Percentiles rank a stretch among this genome's conserved stretches.
Evolutionary conservation across 2,113 vertebrate genomes (phyloP).

Genomic region (Limanda limanda): DNA sequence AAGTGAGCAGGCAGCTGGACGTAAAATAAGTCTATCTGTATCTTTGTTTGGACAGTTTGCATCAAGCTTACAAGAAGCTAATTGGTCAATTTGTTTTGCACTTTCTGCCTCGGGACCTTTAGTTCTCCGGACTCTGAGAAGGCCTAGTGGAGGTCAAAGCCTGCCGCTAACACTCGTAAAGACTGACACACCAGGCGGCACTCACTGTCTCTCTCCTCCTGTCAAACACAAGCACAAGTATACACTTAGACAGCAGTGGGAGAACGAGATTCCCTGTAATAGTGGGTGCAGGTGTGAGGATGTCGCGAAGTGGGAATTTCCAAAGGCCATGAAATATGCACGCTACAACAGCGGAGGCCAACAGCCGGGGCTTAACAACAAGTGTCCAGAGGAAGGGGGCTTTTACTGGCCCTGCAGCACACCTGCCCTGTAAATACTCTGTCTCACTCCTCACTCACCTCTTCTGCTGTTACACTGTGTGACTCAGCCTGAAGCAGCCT

Average conservation of each 20-base stretch:
- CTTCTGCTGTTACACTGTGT: neutral
- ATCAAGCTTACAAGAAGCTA: constrained; percentile 16
- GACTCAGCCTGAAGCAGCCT: constrained; percentile 1
- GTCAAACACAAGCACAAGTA: constrained; percentile 24
- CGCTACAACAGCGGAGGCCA: constrained; percentile 30
- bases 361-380: constrained; percentile 33
- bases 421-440: constrained; percentile 59
- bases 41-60: constrained; percentile 41
- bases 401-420: constrained; percentile 58
- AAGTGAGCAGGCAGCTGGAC: constrained; percentile 1
- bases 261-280: constrained; percentile 45
- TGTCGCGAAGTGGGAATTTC: constrained; percentile 57
- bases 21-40: constrained; percentile 10
- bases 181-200: constrained; percentile 42
- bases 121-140: constrained; percentile 19
- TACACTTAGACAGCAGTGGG: constrained; percentile 8
- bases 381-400: constrained; percentile 37
- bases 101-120: constrained; percentile 40
- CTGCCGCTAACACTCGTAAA: constrained; percentile 43
- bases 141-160: constrained; percentile 42
- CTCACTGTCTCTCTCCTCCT: constrained; percentile 20
- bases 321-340: constrained; percentile 46
- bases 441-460: constrained; percentile 14
- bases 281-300: constrained; percentile 69
- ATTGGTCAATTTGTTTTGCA: constrained; percentile 26